Evolutionary conservation across 2,888 invertebrate genomes (phyloP).

Genomic region (Tethea ocularis): DNA sequence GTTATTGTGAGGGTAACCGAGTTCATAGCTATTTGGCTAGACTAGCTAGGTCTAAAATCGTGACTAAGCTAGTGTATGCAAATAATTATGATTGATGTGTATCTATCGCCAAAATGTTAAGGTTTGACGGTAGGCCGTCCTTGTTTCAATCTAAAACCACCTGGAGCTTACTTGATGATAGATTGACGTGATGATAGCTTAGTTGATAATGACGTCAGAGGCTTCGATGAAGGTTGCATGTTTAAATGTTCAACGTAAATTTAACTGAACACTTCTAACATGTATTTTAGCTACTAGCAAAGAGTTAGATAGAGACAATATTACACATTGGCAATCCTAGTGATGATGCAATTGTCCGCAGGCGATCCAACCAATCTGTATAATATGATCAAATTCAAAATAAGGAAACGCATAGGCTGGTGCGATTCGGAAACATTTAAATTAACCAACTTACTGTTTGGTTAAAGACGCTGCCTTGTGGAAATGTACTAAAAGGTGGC

Average conservation of each 20-base stretch:
- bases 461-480: neutral
- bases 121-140: conserved; percentile 46
- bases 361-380: no score
- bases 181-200: neutral
- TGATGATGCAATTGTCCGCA: no score
- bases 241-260: no score
- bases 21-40: conserved; percentile 36
- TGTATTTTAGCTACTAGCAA: no score
- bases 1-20: conserved; percentile 21
- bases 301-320: no score
- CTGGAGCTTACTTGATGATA: conserved; percentile 20
- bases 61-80: conserved; percentile 59
- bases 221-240: no score
- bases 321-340: no score
- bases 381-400: no score
- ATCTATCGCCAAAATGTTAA: conserved; percentile 58
- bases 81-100: conserved; percentile 70
- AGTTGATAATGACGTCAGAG: neutral
- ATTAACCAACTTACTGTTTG: neutral
- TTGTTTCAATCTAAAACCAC: conserved; percentile 40
- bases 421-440: no score
- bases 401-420: no score
- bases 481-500: neutral
- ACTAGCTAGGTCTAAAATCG: conserved; percentile 39
- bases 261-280: no score